Conservation (phyloP, 2,888 invertebrate genomes). For the Clivina fossor region DNA sequence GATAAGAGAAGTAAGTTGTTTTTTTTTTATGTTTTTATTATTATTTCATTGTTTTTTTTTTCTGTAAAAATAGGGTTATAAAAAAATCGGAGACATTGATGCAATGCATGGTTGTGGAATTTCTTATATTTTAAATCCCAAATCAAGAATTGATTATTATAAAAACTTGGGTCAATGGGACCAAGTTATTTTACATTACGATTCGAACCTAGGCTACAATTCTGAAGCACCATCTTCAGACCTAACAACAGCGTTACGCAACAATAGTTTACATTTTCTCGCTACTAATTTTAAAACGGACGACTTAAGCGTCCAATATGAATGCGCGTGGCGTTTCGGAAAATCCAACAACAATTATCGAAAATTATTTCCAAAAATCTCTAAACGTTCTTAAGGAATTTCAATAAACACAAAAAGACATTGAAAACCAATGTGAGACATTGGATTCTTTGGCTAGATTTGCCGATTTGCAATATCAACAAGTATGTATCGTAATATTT, state of each 20-base stretch:
- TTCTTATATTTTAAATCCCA: constrained; percentile 64
- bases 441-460: constrained; percentile 78
- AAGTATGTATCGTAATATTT: constrained; percentile 55
- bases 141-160: constrained; percentile 67
- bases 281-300: constrained; percentile 57
- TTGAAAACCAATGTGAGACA: constrained; percentile 60
- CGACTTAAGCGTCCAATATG: constrained; percentile 66
- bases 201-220: constrained; percentile 58
- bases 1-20: constrained; percentile 58
- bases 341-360: constrained; percentile 67
- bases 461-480: constrained; percentile 83
- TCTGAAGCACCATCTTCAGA: constrained; percentile 40
- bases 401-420: constrained; percentile 49
- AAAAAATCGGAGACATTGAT: constrained; percentile 75
- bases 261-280: constrained; percentile 63
- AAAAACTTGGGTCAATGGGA: constrained; percentile 68
- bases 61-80: constrained; percentile 58
- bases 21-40: not conserved
- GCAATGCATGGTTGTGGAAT: constrained; percentile 77
- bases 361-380: constrained; percentile 66
- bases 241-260: constrained; percentile 53
- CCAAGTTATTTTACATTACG: constrained; percentile 65
- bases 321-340: constrained; percentile 80
- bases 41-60: not conserved
- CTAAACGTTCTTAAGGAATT: constrained; percentile 54